Evolutionary conservation across 2,113 vertebrate genomes (phyloP).

Genomic region (Paralichthys olivaceus): DNA sequence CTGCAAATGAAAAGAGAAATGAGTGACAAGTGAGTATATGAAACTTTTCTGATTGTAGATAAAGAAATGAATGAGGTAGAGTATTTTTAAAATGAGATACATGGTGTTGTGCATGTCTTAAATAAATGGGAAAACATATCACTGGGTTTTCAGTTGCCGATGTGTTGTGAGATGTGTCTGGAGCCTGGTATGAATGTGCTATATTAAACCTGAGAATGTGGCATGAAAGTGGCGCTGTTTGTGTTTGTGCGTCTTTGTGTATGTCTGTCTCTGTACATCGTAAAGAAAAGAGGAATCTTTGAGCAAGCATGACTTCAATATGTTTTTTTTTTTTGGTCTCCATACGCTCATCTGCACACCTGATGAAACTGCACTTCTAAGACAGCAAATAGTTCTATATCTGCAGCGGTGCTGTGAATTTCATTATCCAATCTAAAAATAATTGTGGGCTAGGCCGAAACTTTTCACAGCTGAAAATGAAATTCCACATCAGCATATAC

Average conservation of each 20-base stretch:
- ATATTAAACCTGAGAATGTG: conserved; percentile 40
- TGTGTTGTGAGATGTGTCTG: conserved; percentile 31
- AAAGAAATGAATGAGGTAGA: conserved; percentile 10
- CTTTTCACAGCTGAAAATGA: conserved; percentile 31
- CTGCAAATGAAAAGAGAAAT: conserved; percentile 13
- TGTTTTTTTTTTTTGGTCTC: background rate
- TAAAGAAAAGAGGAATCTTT: background rate
- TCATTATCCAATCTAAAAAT: conserved; percentile 33
- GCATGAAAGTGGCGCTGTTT: conserved; percentile 23
- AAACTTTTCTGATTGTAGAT: background rate
- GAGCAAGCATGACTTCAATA: background rate
- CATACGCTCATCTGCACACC: background rate
- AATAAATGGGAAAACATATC: conserved; percentile 34
- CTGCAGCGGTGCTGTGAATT: conserved; percentile 5
- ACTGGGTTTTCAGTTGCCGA: conserved; percentile 20
- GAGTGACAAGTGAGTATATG: background rate
- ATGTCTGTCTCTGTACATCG: background rate
- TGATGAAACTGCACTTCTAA: conserved; percentile 14
- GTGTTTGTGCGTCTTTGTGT: conserved; percentile 11
- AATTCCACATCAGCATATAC: conserved; percentile 9
- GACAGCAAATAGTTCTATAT: conserved; percentile 12
- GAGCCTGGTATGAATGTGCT: conserved; percentile 20
- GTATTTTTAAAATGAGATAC: conserved; percentile 13
- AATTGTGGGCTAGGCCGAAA: conserved; percentile 21
- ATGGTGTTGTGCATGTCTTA: conserved; percentile 19